Conservation (phyloP, 2,888 invertebrate genomes). For the Proisotoma minuta region DNA sequence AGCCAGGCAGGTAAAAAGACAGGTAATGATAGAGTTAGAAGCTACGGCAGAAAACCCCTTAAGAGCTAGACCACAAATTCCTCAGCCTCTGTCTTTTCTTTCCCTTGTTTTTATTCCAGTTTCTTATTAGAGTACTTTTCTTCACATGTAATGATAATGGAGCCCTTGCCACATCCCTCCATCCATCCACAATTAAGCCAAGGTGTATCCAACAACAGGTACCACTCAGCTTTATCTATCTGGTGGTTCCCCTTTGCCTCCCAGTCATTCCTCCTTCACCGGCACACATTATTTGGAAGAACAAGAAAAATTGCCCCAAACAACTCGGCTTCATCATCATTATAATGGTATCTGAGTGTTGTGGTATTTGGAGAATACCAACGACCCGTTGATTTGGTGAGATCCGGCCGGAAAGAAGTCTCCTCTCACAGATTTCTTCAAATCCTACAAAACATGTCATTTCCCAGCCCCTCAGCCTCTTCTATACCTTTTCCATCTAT, state of each 20-base stretch:
- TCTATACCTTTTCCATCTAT: conserved; percentile 17
- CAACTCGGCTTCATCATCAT: conserved; percentile 34
- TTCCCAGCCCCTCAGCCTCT: conserved; percentile 11
- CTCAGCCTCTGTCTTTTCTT: conserved; percentile 15
- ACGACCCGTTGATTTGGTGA: conserved; percentile 10
- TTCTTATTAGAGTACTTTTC: conserved; percentile 20
- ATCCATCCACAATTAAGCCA: neutral
- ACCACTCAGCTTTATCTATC: conserved; percentile 1
- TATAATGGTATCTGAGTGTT: conserved; percentile 26
- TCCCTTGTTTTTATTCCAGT: conserved; percentile 20
- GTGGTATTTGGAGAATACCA: conserved; percentile 4
- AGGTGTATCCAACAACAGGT: neutral
- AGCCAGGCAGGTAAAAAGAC: conserved; percentile 20
- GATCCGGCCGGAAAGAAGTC: conserved; percentile 15
- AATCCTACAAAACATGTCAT: conserved; percentile 18
- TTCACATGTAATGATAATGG: conserved; percentile 6
- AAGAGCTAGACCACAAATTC: conserved; percentile 15
- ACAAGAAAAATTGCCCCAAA: conserved; percentile 41
- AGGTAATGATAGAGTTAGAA: conserved; percentile 17
- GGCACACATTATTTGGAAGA: conserved; percentile 35
- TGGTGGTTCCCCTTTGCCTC: conserved; percentile 27
- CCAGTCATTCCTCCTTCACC: conserved; percentile 36
- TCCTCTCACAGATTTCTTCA: conserved; percentile 12
- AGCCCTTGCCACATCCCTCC: neutral
- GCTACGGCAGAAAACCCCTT: conserved; percentile 14